Percentiles rank a stretch among this genome's conserved stretches.
phyloP scores from a whole-genome alignment of 2,888 invertebrate genomes.

The Lasioglossum calceatum region DNA sequence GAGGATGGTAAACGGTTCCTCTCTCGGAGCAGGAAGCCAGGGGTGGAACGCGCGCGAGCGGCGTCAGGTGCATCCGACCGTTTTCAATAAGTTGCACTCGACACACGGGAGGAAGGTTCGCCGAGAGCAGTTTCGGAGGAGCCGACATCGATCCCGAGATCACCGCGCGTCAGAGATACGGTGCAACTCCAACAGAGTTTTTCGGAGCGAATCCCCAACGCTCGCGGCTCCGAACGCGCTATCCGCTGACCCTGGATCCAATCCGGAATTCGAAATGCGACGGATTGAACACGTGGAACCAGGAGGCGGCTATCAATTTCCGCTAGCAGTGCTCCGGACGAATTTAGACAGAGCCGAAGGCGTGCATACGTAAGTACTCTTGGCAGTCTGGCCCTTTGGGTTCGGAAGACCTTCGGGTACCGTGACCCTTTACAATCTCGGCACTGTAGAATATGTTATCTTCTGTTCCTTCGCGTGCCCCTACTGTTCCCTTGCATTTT shows the following conservation, averaged over 20 bases:
- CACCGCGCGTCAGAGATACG: slow-evolving; percentile 2
- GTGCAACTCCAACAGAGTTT: background rate
- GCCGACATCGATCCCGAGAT: slow-evolving; percentile 43
- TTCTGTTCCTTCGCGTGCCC: background rate
- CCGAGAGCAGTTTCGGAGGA: slow-evolving; percentile 11
- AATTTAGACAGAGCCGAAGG: background rate
- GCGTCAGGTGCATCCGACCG: slow-evolving; percentile 51
- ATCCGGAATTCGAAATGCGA: slow-evolving; percentile 22
- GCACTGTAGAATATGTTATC: background rate
- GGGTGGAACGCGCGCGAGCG: background rate
- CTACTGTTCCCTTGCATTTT: background rate
- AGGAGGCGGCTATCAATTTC: slow-evolving; percentile 9
- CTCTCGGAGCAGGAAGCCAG: slow-evolving; percentile 6
- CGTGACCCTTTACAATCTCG: background rate
- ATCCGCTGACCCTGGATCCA: background rate
- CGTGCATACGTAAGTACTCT: background rate
- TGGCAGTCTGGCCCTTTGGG: background rate
- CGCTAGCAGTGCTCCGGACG: background rate
- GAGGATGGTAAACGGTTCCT: background rate
- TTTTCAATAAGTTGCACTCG: slow-evolving; percentile 56
- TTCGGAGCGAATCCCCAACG: background rate
- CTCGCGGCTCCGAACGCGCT: background rate
- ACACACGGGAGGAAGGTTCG: background rate
- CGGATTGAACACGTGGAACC: background rate
- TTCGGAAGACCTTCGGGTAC: background rate